Conservation (phyloP, 2,888 invertebrate genomes). For the Acrobasis consociella region DNA sequence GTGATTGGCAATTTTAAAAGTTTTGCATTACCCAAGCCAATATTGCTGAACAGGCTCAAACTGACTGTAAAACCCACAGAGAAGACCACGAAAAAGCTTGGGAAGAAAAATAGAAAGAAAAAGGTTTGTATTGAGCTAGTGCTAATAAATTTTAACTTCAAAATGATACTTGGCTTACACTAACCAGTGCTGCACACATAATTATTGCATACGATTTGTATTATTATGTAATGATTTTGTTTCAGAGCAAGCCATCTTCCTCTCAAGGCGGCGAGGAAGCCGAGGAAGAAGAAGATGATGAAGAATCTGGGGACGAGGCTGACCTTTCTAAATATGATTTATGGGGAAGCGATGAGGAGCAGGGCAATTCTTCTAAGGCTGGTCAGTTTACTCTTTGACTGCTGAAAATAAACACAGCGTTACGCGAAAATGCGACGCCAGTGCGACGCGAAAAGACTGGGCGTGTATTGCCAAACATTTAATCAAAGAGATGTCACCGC, state of each 20-base stretch:
- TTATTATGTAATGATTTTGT: conserved; percentile 46
- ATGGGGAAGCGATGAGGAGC: conserved; percentile 86
- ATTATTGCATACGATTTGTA: neutral
- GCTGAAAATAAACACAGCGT: neutral
- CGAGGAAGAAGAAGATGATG: conserved; percentile 82
- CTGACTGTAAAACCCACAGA: conserved; percentile 64
- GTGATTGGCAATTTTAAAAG: conserved; percentile 79
- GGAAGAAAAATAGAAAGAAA: conserved; percentile 58
- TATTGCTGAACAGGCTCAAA: conserved; percentile 74
- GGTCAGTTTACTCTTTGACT: conserved; percentile 41
- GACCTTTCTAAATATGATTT: conserved; percentile 91
- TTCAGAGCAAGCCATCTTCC: conserved; percentile 64
- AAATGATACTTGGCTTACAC: neutral
- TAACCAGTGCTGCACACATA: neutral
- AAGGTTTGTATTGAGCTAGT: conserved; percentile 67
- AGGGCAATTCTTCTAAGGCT: conserved; percentile 59
- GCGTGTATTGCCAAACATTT: too few relatives aligned
- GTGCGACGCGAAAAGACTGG: neutral
- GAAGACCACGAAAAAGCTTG: conserved; percentile 50
- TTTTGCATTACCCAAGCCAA: conserved; percentile 77
- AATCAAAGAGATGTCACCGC: too few relatives aligned
- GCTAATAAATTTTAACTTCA: conserved; percentile 6
- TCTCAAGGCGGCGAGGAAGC: conserved; percentile 67
- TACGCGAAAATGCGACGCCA: neutral
- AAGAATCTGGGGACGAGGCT: conserved; percentile 84